A percentile compares a stretch with the other conserved stretches of the same genome.
These are phyloP conservation scores for Drosophila flavopinicola DNA, from an alignment of 2,888 invertebrate genomes.

Conservation along the genomic window DNA sequence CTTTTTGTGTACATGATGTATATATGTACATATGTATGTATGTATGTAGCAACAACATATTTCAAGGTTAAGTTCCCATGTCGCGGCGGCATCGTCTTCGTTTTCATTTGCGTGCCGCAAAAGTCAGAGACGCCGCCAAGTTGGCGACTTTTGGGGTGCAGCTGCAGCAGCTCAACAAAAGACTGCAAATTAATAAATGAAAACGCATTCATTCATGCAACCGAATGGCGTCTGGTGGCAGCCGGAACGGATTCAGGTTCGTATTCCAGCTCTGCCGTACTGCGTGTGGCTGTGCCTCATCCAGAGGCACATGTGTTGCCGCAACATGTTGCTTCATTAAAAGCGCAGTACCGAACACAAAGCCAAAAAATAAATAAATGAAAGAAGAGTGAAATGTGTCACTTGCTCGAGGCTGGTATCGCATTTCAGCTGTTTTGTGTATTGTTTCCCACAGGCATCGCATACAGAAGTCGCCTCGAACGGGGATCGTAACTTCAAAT, in stretches of 20 bases:
- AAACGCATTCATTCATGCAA: constrained; percentile 78
- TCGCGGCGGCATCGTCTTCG: constrained; percentile 56
- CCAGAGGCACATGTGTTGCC: constrained; percentile 66
- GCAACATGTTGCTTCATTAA: constrained; percentile 72
- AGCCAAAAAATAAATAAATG: too few relatives aligned
- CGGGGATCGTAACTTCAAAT: constrained; percentile 41
- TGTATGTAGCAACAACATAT: constrained; percentile 32
- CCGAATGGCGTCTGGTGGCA: constrained; percentile 46
- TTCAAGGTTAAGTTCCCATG: constrained; percentile 75
- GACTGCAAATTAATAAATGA: constrained; percentile 75
- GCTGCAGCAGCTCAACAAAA: constrained; percentile 46
- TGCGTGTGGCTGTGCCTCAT: constrained; percentile 5
- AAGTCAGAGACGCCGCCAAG: constrained; percentile 35
- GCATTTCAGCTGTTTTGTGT: constrained; percentile 40
- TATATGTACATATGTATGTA: neutral
- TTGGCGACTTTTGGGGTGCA: constrained; percentile 51
- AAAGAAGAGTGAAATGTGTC: constrained; percentile 42
- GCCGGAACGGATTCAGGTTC: constrained; percentile 37
- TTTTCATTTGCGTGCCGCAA: constrained; percentile 70
- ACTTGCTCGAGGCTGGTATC: constrained; percentile 44
- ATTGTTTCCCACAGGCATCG: constrained; percentile 43
- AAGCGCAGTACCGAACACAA: constrained; percentile 9
- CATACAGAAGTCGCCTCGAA: constrained; percentile 8
- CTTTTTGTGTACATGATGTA: too few relatives aligned
- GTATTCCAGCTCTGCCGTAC: constrained; percentile 12